A percentile compares a stretch with the other conserved stretches of the same genome.
Conservation (phyloP, 2,797 vertebrate genomes). For the Pseudochaenichthys georgianus region DNA sequence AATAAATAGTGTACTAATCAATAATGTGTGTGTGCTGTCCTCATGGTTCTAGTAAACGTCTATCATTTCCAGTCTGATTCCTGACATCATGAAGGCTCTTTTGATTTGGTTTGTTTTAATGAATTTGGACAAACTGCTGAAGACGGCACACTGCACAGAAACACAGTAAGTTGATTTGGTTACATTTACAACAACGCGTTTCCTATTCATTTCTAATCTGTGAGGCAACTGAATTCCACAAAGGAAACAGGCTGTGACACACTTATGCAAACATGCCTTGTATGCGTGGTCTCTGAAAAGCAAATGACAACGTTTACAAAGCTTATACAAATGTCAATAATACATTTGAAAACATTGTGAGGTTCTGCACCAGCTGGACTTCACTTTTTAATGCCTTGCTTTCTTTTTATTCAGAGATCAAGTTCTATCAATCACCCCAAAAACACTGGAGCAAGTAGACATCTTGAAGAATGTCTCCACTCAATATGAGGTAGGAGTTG, state of each 20-base stretch:
- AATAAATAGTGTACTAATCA: slow-evolving; percentile 81
- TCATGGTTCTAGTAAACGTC: slow-evolving; percentile 19
- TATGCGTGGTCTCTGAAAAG: neutral
- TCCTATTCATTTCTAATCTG: neutral
- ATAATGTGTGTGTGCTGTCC: slow-evolving; percentile 55
- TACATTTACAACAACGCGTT: neutral
- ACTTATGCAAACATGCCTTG: slow-evolving; percentile 7
- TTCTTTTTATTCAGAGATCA: slow-evolving; percentile 72
- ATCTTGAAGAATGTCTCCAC: slow-evolving; percentile 79
- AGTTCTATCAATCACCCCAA: slow-evolving; percentile 80
- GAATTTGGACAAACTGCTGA: slow-evolving; percentile 56
- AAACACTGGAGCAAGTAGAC: slow-evolving; percentile 75
- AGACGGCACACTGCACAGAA: slow-evolving; percentile 56
- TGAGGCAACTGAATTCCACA: neutral
- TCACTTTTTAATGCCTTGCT: neutral
- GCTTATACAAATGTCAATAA: neutral
- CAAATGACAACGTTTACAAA: neutral
- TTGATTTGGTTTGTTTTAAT: slow-evolving; percentile 62
- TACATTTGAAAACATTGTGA: neutral
- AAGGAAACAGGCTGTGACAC: neutral
- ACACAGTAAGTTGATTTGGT: slow-evolving; percentile 68
- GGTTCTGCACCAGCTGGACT: neutral
- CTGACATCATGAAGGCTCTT: slow-evolving; percentile 77
- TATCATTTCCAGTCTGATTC: slow-evolving; percentile 44
- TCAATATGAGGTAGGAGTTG: slow-evolving; percentile 72